phyloP scores from a whole-genome alignment of 2,113 vertebrate genomes.

The Anhinga anhinga region DNA sequence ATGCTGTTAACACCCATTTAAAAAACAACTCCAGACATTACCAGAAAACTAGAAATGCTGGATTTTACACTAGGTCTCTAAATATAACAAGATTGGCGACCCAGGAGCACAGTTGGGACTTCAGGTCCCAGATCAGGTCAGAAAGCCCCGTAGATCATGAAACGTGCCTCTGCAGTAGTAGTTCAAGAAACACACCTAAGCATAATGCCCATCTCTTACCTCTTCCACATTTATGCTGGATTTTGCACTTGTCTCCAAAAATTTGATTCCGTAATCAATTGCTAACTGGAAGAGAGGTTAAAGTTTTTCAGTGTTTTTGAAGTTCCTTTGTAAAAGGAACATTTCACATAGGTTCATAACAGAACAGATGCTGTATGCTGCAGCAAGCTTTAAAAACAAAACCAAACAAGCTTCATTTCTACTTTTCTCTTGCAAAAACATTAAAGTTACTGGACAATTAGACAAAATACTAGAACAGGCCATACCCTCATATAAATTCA shows the following conservation, averaged over 20 bases:
- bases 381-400: background rate
- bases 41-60: background rate
- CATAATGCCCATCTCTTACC: conserved; percentile 71
- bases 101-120: background rate
- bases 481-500: background rate
- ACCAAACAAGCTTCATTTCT: background rate
- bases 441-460: background rate
- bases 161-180: background rate
- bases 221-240: conserved; percentile 96
- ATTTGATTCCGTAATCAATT: conserved; percentile 98
- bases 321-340: background rate
- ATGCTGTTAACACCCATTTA: background rate
- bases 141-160: background rate
- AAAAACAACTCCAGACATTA: background rate
- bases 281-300: conserved; percentile 82
- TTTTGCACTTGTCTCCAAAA: conserved; percentile 98
- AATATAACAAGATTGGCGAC: background rate
- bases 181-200: background rate
- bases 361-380: background rate
- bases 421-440: background rate
- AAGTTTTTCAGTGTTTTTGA: conserved; percentile 8
- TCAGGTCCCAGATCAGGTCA: background rate
- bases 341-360: background rate
- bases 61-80: background rate
- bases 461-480: background rate